Conservation (phyloP, 2,113 vertebrate species). For the Fulica atra region DNA sequence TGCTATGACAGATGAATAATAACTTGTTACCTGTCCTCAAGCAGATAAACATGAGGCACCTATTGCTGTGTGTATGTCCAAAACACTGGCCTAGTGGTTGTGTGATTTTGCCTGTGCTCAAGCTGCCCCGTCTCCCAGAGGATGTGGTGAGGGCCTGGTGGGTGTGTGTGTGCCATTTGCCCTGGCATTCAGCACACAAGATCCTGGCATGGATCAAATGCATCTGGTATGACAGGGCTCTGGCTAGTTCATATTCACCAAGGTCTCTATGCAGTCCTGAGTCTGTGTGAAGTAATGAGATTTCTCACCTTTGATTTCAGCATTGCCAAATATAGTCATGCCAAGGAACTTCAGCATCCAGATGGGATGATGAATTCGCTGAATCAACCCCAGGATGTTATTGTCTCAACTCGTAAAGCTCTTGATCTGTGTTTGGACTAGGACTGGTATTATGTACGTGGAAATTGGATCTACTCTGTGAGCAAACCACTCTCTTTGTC, state of each 20-base stretch:
- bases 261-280: accelerated
- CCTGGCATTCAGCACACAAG: background rate
- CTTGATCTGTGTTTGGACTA: slow-evolving; percentile 8
- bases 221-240: background rate
- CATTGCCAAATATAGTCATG: slow-evolving; percentile 45
- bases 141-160: background rate
- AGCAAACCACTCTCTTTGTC: background rate
- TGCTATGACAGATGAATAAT: accelerated
- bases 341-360: slow-evolving; percentile 1
- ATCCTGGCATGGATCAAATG: background rate
- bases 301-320: slow-evolving; percentile 19
- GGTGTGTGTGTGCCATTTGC: background rate
- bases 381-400: slow-evolving; percentile 51
- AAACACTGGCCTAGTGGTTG: accelerated
- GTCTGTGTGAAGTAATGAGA: background rate
- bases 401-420: background rate
- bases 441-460: background rate
- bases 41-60: background rate
- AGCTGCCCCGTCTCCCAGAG: accelerated
- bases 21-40: accelerated
- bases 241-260: accelerated
- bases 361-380: slow-evolving; percentile 47
- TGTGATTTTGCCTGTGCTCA: accelerated
- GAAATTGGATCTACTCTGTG: background rate
- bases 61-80: accelerated